These are phyloP conservation scores for Octopus sinensis DNA, from an alignment of 1,140 invertebrate species.

Conservation along the genomic window DNA sequence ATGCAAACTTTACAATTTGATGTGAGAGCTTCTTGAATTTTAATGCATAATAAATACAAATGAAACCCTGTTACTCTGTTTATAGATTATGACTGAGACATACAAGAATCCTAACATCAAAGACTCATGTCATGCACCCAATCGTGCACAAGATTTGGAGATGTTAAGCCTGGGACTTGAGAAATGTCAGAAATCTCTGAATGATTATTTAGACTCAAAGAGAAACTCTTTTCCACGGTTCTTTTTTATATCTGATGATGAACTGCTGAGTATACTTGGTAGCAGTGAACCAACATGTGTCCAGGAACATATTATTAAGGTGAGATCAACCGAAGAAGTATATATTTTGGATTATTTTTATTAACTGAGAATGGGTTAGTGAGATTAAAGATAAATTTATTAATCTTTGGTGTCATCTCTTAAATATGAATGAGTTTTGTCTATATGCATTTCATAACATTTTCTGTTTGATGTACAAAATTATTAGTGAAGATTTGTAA, in stretches of 20 bases:
- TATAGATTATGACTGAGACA: constrained; percentile 78
- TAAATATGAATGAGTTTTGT: too few species aligned
- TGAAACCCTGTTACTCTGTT: background rate
- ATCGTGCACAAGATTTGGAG: constrained; percentile 73
- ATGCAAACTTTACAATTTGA: too few species aligned
- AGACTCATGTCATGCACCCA: constrained; percentile 69
- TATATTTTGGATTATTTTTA: too few species aligned
- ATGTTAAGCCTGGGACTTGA: constrained; percentile 73
- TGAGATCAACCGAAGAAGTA: constrained; percentile 40
- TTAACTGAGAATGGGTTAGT: too few species aligned
- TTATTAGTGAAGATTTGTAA: too few species aligned
- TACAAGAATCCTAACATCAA: constrained; percentile 74
- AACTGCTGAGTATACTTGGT: constrained; percentile 83
- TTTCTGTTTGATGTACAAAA: too few species aligned
- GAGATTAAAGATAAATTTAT: too few species aligned
- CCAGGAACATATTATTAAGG: constrained; percentile 89
- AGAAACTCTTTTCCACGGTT: constrained; percentile 82
- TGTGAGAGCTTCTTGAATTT: too few species aligned
- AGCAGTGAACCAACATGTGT: constrained; percentile 75
- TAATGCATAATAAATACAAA: too few species aligned
- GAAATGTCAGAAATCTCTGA: constrained; percentile 84
- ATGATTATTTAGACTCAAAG: constrained; percentile 84
- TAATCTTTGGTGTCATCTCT: background rate
- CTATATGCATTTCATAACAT: too few species aligned
- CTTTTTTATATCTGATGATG: constrained; percentile 90